Percentiles rank a stretch among this genome's conserved stretches.
Conservation (phyloP, 2,797 vertebrate genomes). For the Intellagama lesueurii region DNA sequence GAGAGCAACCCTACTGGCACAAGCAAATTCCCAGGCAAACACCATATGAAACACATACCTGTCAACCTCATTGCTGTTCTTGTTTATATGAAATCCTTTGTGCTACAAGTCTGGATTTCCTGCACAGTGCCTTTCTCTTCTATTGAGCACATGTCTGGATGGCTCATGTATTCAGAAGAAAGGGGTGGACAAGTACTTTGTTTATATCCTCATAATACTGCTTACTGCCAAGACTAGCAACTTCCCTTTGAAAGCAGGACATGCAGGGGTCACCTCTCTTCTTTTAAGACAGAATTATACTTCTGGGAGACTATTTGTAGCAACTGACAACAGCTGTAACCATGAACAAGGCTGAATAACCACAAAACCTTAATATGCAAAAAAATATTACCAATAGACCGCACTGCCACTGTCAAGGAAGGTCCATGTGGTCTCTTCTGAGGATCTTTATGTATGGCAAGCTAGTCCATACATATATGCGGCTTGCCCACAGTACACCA, state of each 20-base stretch:
- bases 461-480: not conserved
- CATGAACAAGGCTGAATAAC: not conserved
- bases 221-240: not conserved
- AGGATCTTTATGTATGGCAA: not conserved
- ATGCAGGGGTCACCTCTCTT: not conserved
- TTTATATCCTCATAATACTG: not conserved
- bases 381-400: not conserved
- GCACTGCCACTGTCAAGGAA: not conserved
- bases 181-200: not conserved
- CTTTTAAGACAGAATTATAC: not conserved
- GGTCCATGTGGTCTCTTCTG: not conserved
- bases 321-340: not conserved
- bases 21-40: conserved; percentile 42
- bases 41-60: not conserved
- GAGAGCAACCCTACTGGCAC: conserved; percentile 11
- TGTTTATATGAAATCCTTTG: conserved; percentile 22
- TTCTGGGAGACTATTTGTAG: not conserved
- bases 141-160: conserved; percentile 25
- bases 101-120: not conserved
- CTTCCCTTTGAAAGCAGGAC: not conserved
- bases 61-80: conserved; percentile 29
- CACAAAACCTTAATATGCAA: not conserved
- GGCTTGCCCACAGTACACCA: not conserved
- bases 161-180: not conserved
- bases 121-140: not conserved